These are phyloP conservation scores for Remorina albescens DNA, from an alignment of 2,797 vertebrate genomes.

Conservation along the genomic window DNA sequence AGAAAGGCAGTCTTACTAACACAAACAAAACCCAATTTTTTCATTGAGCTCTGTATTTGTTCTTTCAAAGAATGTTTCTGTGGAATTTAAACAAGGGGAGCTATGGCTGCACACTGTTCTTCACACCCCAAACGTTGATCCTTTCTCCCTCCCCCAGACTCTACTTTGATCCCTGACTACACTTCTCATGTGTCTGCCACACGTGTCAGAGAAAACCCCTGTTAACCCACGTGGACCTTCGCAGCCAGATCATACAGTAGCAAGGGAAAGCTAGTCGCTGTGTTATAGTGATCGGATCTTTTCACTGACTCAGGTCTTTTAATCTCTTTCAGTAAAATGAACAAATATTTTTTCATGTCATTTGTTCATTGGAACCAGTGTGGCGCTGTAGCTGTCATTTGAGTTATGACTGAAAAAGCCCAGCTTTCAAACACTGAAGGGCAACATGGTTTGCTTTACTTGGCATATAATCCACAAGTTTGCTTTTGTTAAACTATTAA, in stretches of 20 bases:
- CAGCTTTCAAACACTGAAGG: too few species aligned
- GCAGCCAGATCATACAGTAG: constrained; percentile 35
- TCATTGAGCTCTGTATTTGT: constrained; percentile 17
- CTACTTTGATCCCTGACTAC: constrained; percentile 38
- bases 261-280: constrained; percentile 17
- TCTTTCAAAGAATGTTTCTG: constrained; percentile 1
- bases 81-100: constrained; percentile 34
- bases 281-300: too few species aligned
- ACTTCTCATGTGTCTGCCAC: constrained; percentile 69
- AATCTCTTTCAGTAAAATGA: too few species aligned
- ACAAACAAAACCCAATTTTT: constrained; percentile 18
- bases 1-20: not conserved
- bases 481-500: too few species aligned
- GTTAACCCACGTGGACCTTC: not conserved
- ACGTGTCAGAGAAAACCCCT: constrained; percentile 47
- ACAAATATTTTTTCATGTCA: too few species aligned
- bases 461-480: too few species aligned
- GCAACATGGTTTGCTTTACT: too few species aligned
- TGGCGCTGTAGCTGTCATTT: too few species aligned
- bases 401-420: too few species aligned
- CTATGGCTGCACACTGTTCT: constrained; percentile 24
- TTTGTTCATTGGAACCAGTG: too few species aligned
- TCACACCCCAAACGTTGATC: constrained; percentile 48
- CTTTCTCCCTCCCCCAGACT: constrained; percentile 13
- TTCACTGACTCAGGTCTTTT: too few species aligned